Conservation (phyloP, 2,797 vertebrate genomes). For the Cyprinodon diabolis region DNA sequence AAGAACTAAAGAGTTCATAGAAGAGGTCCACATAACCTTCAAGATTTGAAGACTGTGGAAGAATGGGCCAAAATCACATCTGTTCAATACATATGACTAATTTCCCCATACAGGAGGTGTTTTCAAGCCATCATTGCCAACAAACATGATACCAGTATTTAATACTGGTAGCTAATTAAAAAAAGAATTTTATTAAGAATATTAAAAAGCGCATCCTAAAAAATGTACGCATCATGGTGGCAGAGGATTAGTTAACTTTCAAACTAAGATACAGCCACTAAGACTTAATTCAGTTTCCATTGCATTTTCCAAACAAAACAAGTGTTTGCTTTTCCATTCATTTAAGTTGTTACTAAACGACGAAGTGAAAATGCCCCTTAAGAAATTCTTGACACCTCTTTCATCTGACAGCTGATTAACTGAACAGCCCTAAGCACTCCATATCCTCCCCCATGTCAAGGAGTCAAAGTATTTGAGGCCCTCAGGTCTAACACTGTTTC, state of each 20-base stretch:
- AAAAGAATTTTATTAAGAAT: neutral
- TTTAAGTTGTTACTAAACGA: neutral
- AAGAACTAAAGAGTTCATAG: too few species aligned
- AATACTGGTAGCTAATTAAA: too few species aligned
- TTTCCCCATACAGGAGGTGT: too few species aligned
- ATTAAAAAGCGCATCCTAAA: neutral
- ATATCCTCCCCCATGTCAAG: constrained; percentile 22
- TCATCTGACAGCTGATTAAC: constrained; percentile 42
- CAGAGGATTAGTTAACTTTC: neutral
- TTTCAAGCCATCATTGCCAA: too few species aligned
- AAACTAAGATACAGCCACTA: neutral
- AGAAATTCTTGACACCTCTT: constrained; percentile 47
- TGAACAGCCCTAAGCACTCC: constrained; percentile 16
- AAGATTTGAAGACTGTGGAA: too few species aligned
- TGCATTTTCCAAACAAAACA: neutral
- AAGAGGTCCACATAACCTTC: too few species aligned
- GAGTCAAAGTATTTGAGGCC: constrained; percentile 36
- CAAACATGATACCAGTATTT: too few species aligned
- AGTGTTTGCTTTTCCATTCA: neutral
- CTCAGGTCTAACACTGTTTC: constrained; percentile 60
- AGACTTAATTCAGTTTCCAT: neutral
- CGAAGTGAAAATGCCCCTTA: constrained; percentile 6
- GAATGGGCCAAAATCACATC: too few species aligned
- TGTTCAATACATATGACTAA: too few species aligned
- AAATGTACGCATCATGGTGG: neutral